Conservation (phyloP, 2,113 vertebrate genomes). For the Acanthisitta chloris region DNA sequence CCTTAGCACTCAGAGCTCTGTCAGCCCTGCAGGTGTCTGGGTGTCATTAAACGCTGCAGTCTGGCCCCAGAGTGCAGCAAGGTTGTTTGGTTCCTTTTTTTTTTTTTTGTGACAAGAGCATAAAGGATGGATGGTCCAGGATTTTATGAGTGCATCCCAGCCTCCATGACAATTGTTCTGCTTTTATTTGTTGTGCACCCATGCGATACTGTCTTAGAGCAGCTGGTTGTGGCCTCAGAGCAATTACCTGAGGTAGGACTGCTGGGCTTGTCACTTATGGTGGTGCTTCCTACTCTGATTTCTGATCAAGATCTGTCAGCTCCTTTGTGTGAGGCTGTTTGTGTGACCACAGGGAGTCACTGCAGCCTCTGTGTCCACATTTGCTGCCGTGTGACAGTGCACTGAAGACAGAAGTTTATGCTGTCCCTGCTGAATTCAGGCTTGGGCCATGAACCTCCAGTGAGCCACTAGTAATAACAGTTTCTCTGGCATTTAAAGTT, state of each 20-base stretch:
- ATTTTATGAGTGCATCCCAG: not conserved
- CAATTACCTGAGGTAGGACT: not conserved
- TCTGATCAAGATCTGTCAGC: not conserved
- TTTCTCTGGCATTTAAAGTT: not conserved
- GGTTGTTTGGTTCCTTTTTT: not conserved
- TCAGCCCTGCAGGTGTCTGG: not conserved
- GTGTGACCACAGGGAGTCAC: slow-evolving; percentile 16
- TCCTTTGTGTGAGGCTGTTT: not conserved
- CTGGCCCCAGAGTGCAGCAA: not conserved
- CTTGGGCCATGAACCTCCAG: not conserved
- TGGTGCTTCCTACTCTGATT: not conserved
- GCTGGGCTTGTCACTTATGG: not conserved
- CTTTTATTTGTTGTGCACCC: not conserved
- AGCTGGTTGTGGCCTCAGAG: not conserved
- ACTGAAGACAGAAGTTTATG: not conserved
- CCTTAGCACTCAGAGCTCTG: not conserved
- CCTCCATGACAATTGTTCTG: not conserved
- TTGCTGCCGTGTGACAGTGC: not conserved
- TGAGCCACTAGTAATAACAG: not conserved
- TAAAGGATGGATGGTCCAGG: not conserved
- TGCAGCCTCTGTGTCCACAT: not conserved
- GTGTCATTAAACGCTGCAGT: not conserved
- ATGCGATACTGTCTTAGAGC: not conserved
- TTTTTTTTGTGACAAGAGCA: not conserved
- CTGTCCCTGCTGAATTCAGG: not conserved